Percentiles rank a stretch among this genome's conserved stretches.
Conservation (phyloP, 2,888 invertebrate genomes). For the Epirrhoe tristata region DNA sequence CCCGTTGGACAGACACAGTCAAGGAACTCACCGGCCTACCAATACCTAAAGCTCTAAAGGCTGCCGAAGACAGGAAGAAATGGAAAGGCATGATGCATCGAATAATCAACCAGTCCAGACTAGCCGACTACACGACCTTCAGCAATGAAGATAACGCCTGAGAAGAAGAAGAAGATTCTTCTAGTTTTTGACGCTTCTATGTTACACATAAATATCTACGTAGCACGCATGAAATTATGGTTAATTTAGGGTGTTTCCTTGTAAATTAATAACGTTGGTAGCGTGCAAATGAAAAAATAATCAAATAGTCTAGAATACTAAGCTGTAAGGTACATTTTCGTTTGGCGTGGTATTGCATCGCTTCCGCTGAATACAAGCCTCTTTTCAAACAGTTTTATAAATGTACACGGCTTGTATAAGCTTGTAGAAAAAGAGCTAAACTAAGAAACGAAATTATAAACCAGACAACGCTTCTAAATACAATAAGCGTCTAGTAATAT, state of each 20-base stretch:
- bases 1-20: too few relatives aligned
- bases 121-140: too few relatives aligned
- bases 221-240: conserved; percentile 2
- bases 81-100: too few relatives aligned
- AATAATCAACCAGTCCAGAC: too few relatives aligned
- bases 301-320: conserved; percentile 9
- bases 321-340: conserved; percentile 14
- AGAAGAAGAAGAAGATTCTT: too few relatives aligned
- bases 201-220: conserved; percentile 1
- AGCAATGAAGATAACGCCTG: too few relatives aligned
- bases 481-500: too few relatives aligned
- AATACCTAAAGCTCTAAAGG: too few relatives aligned
- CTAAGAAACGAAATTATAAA: neutral
- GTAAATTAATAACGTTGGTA: neutral
- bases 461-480: too few relatives aligned
- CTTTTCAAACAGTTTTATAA: conserved; percentile 27
- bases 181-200: too few relatives aligned
- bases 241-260: neutral
- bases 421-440: conserved; percentile 9
- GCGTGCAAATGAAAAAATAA: conserved; percentile 10
- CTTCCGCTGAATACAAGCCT: conserved; percentile 17
- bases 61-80: too few relatives aligned
- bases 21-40: too few relatives aligned
- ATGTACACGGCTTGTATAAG: conserved; percentile 22
- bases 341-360: conserved; percentile 14